phyloP scores from a whole-genome alignment of 2,113 vertebrate genomes.

The Ondatra zibethicus region DNA sequence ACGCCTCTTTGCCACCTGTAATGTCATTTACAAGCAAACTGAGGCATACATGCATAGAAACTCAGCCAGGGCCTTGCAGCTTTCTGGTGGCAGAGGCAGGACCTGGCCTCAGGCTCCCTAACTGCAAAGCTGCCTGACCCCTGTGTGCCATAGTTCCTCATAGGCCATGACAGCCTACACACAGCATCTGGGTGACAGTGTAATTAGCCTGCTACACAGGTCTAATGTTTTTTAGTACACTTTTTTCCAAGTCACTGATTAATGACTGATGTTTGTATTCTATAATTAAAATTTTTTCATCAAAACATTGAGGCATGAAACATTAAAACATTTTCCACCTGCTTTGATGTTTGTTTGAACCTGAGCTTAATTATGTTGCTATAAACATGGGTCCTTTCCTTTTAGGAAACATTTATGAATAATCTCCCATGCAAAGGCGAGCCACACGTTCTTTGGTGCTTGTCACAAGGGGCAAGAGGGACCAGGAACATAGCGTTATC shows the following conservation, averaged over 20 bases:
- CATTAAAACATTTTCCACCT: slow-evolving; percentile 22
- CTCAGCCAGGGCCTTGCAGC: too few relatives aligned
- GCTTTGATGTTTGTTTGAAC: slow-evolving; percentile 12
- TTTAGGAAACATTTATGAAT: background rate
- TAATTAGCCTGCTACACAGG: background rate
- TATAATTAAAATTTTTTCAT: background rate
- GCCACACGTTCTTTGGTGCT: fast-evolving
- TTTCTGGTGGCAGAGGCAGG: background rate
- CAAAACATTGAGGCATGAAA: slow-evolving; percentile 27
- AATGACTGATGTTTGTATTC: background rate
- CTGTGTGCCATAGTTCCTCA: too few relatives aligned
- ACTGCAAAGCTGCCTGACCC: background rate
- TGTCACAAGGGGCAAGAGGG: background rate
- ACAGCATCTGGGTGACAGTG: background rate
- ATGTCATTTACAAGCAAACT: background rate
- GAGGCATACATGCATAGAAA: background rate
- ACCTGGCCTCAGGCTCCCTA: background rate
- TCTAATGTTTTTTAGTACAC: background rate
- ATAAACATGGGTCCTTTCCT: background rate
- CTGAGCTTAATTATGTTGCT: background rate
- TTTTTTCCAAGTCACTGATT: slow-evolving; percentile 23
- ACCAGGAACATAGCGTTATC: background rate
- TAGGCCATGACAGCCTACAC: background rate
- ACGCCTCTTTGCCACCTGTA: background rate
- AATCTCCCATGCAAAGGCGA: background rate